phyloP scores from a whole-genome alignment of 2,113 vertebrate genomes.

The Rhea pennata region DNA sequence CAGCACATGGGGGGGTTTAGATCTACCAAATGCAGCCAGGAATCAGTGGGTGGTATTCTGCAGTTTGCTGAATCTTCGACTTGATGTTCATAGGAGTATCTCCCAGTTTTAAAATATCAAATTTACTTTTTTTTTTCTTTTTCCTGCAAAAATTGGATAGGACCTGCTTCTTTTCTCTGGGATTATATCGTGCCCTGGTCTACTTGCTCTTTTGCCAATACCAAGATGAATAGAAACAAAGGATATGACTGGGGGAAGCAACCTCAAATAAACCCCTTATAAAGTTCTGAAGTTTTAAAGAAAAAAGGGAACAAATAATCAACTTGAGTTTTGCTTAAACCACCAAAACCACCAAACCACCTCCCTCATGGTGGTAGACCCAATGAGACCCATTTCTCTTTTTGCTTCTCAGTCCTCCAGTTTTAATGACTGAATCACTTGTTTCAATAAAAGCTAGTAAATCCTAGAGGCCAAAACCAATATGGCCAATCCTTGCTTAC shows the following conservation, averaged over 20 bases:
- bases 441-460: not conserved
- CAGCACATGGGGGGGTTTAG: not conserved
- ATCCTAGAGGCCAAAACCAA: not conserved
- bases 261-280: not conserved
- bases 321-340: not conserved
- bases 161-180: not conserved
- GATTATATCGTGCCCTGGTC: not conserved
- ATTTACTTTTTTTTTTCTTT: not conserved
- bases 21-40: not conserved
- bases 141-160: not conserved
- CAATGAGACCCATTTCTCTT: not conserved
- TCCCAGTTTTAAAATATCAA: not conserved
- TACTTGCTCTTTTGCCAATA: not conserved
- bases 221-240: not conserved
- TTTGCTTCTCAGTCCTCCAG: not conserved
- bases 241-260: not conserved
- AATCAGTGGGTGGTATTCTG: not conserved
- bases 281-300: not conserved
- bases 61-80: not conserved
- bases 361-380: not conserved
- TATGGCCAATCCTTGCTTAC: not conserved
- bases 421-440: not conserved
- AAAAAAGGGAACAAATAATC: not conserved
- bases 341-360: not conserved
- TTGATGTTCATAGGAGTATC: not conserved